A percentile compares a stretch with the other conserved stretches of the same genome.
These are phyloP conservation scores for Heliconius hortense DNA, from an alignment of 2,888 invertebrate genomes.

Conservation along the genomic window DNA sequence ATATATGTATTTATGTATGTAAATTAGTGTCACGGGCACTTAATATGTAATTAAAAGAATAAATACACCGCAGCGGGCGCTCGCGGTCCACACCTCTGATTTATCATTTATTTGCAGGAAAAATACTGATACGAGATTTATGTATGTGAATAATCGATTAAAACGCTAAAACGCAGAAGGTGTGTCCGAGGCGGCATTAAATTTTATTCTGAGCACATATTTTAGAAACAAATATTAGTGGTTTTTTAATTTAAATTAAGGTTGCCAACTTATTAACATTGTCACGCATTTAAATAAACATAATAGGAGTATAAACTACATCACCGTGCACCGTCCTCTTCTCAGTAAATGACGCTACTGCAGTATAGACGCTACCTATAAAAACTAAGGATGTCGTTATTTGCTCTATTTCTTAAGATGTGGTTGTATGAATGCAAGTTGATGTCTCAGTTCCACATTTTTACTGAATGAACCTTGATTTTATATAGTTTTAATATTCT, in stretches of 20 bases:
- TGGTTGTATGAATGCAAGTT: too few species aligned
- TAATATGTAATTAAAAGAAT: conserved; percentile 26
- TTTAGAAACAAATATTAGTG: not conserved
- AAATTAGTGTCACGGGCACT: conserved; percentile 3
- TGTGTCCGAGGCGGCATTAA: not conserved
- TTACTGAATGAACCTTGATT: conserved; percentile 3
- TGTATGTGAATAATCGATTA: conserved; percentile 16
- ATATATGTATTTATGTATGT: not conserved
- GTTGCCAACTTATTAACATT: not conserved
- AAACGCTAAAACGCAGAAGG: conserved; percentile 9
- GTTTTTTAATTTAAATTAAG: not conserved
- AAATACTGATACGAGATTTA: conserved; percentile 30
- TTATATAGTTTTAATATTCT: not conserved
- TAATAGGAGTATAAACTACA: not conserved
- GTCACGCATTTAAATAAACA: not conserved
- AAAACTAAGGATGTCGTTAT: too few species aligned
- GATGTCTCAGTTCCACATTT: not conserved
- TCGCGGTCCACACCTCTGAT: conserved; percentile 21
- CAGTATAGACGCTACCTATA: too few species aligned
- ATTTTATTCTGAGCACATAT: not conserved
- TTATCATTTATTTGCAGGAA: conserved; percentile 33
- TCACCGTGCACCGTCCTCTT: not conserved
- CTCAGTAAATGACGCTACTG: not conserved
- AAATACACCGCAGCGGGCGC: conserved; percentile 32
- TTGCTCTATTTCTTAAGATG: too few species aligned